These are phyloP conservation scores for Fulmarus glacialis DNA, from an alignment of 2,113 vertebrate species.

Conservation along the genomic window DNA sequence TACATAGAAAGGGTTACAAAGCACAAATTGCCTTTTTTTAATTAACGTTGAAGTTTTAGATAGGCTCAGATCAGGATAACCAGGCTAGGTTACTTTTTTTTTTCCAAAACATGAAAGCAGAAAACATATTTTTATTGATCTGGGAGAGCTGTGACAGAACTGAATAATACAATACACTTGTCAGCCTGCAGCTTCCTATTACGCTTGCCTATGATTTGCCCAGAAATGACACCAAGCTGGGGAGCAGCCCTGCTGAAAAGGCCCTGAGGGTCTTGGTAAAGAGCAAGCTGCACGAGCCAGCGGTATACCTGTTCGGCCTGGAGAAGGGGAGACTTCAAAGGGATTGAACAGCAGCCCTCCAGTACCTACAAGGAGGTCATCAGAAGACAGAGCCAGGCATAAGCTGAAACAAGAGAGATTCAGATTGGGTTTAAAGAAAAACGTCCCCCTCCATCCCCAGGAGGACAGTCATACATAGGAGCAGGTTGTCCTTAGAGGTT, in stretches of 20 bases:
- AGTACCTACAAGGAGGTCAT: background rate
- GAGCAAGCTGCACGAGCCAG: background rate
- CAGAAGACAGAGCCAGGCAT: background rate
- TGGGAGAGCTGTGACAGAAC: background rate
- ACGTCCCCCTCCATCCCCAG: background rate
- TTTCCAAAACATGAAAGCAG: background rate
- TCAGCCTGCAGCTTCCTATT: background rate
- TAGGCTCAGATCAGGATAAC: constrained; percentile 11
- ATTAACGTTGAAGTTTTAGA: constrained; percentile 62
- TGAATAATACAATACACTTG: background rate
- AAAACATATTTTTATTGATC: constrained; percentile 29
- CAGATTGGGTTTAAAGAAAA: background rate
- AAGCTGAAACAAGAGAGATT: background rate
- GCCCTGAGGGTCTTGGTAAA: background rate
- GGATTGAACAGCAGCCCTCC: background rate
- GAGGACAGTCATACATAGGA: background rate
- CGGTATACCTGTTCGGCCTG: background rate
- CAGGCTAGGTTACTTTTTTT: background rate
- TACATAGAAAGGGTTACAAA: constrained; percentile 66
- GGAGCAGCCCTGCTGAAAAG: background rate
- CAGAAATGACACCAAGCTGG: background rate
- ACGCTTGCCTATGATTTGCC: background rate
- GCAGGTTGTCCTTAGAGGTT: background rate
- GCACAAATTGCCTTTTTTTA: constrained; percentile 71
- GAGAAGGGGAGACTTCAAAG: background rate